Evolutionary conservation across 1,140 invertebrate genomes (phyloP), one percentile per base, ranked within the genome.

Genomic region (Platyura marginata): DNA sequence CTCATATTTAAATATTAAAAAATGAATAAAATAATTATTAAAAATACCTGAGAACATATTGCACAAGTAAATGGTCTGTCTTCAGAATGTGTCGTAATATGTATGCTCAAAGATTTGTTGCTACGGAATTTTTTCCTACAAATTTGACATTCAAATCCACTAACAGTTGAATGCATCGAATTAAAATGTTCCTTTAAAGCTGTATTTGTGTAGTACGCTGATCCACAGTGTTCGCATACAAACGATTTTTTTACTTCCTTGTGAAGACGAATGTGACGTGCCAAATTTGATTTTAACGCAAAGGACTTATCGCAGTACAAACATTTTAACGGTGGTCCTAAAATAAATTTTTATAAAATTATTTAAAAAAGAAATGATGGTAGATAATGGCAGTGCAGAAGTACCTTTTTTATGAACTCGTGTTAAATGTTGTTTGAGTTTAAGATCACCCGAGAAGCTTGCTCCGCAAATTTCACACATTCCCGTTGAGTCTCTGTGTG

Each of bases 11-110:
- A n/a, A n/a, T n/a, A n/a, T n/a, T n/a, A n/a, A n/a, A n/a, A n/a
- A 29, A 29, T 13, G 25, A 13, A 29, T 29, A 6, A 29, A 36
- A 6, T 5, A 16, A 9, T 36, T 36, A 36, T n/a, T n/a, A n/a
- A n/a, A n/a, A 40, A 40, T n/a, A 18, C 58, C 51, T 61, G 58
- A 50, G 58, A 55, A 52, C 85, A 88, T 35, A 85, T 78, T 46
- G 75, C 77, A 57, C 85, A 89, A 51, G 85, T 86, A 54, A 88
- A 81, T 10, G 84, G 84, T 36, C 83, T 64, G 53, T 88, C 82
- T 57, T 88, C 82, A 4, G 81, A 85, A 59, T 89, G 85, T 20
- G 80, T 82, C 50, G 85, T 85, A 77, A 89, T 79, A 51, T 89
- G 85, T 1, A 83, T 65, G 15, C 79, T 79, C 22, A 88, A 54